Conservation (phyloP, 2,113 vertebrate species). For the Sebastes schlegelii region DNA sequence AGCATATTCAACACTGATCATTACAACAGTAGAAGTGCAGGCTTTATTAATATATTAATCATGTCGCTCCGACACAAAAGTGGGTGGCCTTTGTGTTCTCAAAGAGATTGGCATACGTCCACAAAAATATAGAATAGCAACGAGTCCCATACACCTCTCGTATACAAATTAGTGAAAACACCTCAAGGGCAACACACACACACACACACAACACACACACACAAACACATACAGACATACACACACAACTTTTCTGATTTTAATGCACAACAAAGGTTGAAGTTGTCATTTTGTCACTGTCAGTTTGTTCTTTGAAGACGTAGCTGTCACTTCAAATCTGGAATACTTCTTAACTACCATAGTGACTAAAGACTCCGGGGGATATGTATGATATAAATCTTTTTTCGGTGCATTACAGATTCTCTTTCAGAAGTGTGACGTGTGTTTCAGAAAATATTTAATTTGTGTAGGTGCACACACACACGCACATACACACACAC, state of each 20-base stretch:
- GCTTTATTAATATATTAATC: constrained; percentile 49
- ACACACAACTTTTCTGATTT: constrained; percentile 7
- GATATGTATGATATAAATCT: constrained; percentile 16
- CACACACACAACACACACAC: neutral
- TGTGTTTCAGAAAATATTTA: constrained; percentile 31
- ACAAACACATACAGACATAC: neutral
- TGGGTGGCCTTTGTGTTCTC: constrained; percentile 32
- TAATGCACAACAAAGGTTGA: constrained; percentile 32
- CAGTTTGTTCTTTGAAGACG: constrained; percentile 46
- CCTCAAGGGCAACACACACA: constrained; percentile 37
- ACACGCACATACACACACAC: neutral
- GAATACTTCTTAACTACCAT: constrained; percentile 18
- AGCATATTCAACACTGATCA: constrained; percentile 12
- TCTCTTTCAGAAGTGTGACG: constrained; percentile 34
- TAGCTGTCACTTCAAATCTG: constrained; percentile 45
- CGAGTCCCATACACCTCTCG: neutral
- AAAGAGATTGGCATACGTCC: constrained; percentile 12
- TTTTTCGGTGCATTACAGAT: constrained; percentile 17
- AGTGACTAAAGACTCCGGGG: constrained; percentile 32
- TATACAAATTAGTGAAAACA: constrained; percentile 44
- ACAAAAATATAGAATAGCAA: constrained; percentile 19
- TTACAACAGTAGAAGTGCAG: constrained; percentile 10
- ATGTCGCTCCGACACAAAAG: constrained; percentile 32
- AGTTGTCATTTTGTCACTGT: constrained; percentile 53
- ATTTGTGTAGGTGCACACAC: constrained; percentile 25